phyloP scores from a whole-genome alignment of 35 echinoderm and acorn worm genomes.

The Diadema setosum region DNA sequence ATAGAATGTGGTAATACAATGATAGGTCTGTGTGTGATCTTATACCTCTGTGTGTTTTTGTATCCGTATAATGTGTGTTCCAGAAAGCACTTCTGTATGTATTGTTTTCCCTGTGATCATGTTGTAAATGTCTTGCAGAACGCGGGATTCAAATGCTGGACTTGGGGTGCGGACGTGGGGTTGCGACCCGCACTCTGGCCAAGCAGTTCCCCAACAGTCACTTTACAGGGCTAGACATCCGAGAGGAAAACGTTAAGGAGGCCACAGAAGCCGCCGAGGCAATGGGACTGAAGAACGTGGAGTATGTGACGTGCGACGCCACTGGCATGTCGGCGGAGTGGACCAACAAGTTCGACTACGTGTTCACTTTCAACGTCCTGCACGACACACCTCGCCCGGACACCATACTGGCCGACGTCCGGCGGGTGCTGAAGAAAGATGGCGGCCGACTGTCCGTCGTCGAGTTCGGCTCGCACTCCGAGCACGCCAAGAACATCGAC shows the following conservation, averaged over 20 bases:
- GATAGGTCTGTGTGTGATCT: no score
- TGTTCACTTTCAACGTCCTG: slow-evolving; percentile 52
- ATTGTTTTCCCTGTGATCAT: not conserved
- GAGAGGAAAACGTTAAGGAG: not conserved
- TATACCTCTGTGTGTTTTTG: no score
- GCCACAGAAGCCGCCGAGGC: slow-evolving; percentile 8
- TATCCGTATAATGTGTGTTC: no score
- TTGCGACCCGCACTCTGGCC: slow-evolving; percentile 13
- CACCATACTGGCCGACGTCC: slow-evolving; percentile 35
- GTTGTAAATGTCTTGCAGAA: slow-evolving; percentile 33
- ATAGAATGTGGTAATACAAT: no score
- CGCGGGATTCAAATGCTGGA: slow-evolving; percentile 60
- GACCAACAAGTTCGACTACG: slow-evolving; percentile 66
- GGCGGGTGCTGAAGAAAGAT: slow-evolving; percentile 52
- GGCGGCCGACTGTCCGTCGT: slow-evolving; percentile 33
- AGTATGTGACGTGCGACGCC: slow-evolving; percentile 49
- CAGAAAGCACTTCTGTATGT: not conserved
- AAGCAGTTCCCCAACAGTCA: slow-evolving; percentile 58
- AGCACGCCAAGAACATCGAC: slow-evolving; percentile 40
- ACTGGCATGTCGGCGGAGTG: slow-evolving; percentile 52
- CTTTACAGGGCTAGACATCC: slow-evolving; percentile 68
- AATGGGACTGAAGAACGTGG: slow-evolving; percentile 35
- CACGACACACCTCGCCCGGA: slow-evolving; percentile 74
- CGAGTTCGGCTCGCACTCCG: slow-evolving; percentile 25
- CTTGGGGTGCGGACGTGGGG: slow-evolving; percentile 61